Evolutionary conservation across 2,888 invertebrate species (phyloP).

Genomic region (Tuta absoluta): DNA sequence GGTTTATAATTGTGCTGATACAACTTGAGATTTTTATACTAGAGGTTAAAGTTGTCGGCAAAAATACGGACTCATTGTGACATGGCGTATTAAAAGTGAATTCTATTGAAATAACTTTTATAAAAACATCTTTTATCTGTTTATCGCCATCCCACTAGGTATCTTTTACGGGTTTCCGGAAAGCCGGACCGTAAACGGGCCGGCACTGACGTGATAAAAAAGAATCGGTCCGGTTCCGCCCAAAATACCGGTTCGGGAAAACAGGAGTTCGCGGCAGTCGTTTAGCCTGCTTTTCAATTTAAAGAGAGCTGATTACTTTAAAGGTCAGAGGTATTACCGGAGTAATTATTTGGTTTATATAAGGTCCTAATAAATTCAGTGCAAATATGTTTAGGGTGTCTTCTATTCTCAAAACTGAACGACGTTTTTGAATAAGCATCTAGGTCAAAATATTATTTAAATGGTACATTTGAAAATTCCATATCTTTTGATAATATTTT

Average conservation of each 20-base stretch:
- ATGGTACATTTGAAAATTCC: too few relatives aligned
- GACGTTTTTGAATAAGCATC: too few relatives aligned
- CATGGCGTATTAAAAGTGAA: not conserved
- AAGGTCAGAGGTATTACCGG: not conserved
- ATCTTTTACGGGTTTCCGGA: not conserved
- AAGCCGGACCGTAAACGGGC: not conserved
- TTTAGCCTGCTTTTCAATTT: not conserved
- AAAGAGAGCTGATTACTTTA: not conserved
- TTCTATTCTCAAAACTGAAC: too few relatives aligned
- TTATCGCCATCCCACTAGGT: not conserved
- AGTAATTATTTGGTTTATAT: not conserved
- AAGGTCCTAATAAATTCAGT: too few relatives aligned
- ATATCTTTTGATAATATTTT: too few relatives aligned
- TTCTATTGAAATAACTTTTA: not conserved
- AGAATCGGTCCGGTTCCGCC: slow-evolving; percentile 5
- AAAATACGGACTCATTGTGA: not conserved
- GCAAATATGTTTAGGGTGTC: too few relatives aligned
- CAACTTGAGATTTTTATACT: not conserved
- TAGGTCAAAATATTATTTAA: too few relatives aligned
- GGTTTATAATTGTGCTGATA: not conserved
- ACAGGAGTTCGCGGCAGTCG: not conserved
- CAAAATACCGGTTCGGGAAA: not conserved
- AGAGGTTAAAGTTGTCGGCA: not conserved
- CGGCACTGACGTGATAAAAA: slow-evolving; percentile 6
- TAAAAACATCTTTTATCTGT: not conserved